Conservation (phyloP, 1,140 invertebrate genomes). For the Zophobas atratus region DNA sequence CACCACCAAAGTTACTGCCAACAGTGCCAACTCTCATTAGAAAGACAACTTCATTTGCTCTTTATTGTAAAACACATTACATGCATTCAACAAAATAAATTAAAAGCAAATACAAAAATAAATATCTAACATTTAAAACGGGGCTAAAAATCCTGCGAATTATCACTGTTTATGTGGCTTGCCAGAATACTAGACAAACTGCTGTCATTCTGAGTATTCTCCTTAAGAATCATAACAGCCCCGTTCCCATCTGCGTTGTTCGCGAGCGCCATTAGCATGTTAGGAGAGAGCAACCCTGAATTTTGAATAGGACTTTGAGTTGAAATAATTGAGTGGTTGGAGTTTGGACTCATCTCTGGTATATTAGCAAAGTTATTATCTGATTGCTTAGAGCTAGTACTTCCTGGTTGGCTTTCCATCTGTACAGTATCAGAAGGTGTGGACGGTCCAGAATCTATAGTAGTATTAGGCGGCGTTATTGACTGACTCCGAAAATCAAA, state of each 20-base stretch:
- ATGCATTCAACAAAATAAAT: slow-evolving; percentile 45
- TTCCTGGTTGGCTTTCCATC: slow-evolving; percentile 58
- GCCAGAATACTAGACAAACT: slow-evolving; percentile 61
- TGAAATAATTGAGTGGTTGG: slow-evolving; percentile 65
- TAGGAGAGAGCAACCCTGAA: slow-evolving; percentile 57
- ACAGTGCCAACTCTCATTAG: slow-evolving; percentile 1
- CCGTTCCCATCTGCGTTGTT: slow-evolving; percentile 53
- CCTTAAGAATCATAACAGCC: slow-evolving; percentile 53
- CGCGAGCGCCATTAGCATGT: slow-evolving; percentile 57
- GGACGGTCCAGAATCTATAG: slow-evolving; percentile 61
- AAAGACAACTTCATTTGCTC: slow-evolving; percentile 19
- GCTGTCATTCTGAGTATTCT: slow-evolving; percentile 57
- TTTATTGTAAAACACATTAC: slow-evolving; percentile 35
- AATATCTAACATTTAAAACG: slow-evolving; percentile 17
- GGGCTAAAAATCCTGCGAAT: slow-evolving; percentile 62
- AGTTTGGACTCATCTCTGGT: slow-evolving; percentile 64
- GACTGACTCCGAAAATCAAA: slow-evolving; percentile 63
- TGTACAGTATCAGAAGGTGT: slow-evolving; percentile 62
- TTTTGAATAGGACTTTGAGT: slow-evolving; percentile 58
- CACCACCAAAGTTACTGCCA: not conserved
- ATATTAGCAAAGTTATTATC: slow-evolving; percentile 64
- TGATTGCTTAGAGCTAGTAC: slow-evolving; percentile 62
- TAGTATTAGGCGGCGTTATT: slow-evolving; percentile 64
- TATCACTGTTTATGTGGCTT: slow-evolving; percentile 61
- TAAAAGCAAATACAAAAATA: slow-evolving; percentile 48